Percentiles rank a stretch among this genome's conserved stretches.
Conservation (phyloP, 2,888 invertebrate genomes). For the Liposcelis brunnea region DNA sequence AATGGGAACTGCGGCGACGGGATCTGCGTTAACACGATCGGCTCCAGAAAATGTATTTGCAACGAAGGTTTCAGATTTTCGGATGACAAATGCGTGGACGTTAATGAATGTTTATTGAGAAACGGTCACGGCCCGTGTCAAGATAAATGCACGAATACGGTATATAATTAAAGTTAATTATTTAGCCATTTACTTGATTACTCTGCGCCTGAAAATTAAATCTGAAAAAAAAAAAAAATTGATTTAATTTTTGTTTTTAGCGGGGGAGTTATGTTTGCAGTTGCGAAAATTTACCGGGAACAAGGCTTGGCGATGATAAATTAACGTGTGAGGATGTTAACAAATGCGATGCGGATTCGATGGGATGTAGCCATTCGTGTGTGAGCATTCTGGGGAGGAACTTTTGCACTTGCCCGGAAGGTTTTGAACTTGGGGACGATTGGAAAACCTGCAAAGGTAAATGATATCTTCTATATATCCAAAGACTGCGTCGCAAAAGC, state of each 20-base stretch:
- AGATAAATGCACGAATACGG: constrained; percentile 37
- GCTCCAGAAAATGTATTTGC: neutral
- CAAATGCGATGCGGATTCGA: constrained; percentile 22
- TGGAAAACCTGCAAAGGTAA: constrained; percentile 16
- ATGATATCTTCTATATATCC: neutral
- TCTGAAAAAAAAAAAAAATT: too few species aligned
- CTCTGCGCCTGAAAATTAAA: too few species aligned
- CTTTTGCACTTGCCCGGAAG: constrained; percentile 15
- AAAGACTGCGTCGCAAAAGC: too few species aligned
- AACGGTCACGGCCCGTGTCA: constrained; percentile 41
- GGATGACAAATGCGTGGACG: neutral
- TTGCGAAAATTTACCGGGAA: constrained; percentile 36
- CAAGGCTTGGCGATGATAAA: constrained; percentile 34
- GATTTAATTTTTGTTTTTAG: neutral
- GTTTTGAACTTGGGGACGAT: constrained; percentile 13
- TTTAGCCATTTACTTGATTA: too few species aligned
- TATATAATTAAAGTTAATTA: neutral
- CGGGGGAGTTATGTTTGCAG: constrained; percentile 38
- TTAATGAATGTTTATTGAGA: neutral
- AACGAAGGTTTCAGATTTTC: neutral
- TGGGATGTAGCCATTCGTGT: constrained; percentile 39
- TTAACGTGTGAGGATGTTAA: constrained; percentile 35
- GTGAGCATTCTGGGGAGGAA: constrained; percentile 33
- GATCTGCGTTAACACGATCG: constrained; percentile 24
- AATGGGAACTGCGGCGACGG: constrained; percentile 25